Evolutionary conservation across 2,797 vertebrate species (phyloP), one percentile per base, ranked within the genome.

Genomic region (Brachyalestes nurse): DNA sequence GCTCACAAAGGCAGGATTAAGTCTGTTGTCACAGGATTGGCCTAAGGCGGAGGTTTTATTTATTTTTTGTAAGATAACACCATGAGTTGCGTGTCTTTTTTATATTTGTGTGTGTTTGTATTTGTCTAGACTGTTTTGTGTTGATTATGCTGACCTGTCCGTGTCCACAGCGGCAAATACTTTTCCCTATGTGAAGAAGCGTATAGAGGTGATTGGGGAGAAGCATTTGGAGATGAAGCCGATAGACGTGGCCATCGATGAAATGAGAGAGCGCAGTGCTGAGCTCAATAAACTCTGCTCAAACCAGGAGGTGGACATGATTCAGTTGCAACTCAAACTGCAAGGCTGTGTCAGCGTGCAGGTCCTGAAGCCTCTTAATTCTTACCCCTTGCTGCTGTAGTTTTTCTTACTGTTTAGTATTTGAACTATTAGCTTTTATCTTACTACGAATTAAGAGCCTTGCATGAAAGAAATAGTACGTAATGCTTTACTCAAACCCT

Each of bases 331-430:
- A 87, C 96, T 99, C 78, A 99, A 98, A 79, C 84, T 99, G 77
- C 98, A 99, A 86, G 97, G 97, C 89, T 97, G 97, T n/a, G 97
- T 99, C 79, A 97, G 96, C 0, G 97, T 98, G 86, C 97, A 99
- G 96, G 97, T 99, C 86, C 40, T 58, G 84, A 62, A 73, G 60
- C 25, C 40, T 17, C 25, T 80, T 34, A 64, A 16, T 60, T 9
- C 38, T 79, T 82, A 84, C 82, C 83, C 17, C 38, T 79, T 8
- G 6, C 12, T 49, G 3, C 16, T 16, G n/a, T 67, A 21, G 5
- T 21, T 7, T 66, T 66, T 28, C 3, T 9, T 66, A 66, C 4
- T n/a, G 19, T 0, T 42, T 3, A 21, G 17, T 38, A 1, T 4
- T 57, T 57, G 19, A 14, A 19, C 28, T 3, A 1, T 28, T 28